phyloP scores from a whole-genome alignment of 2,113 vertebrate species.

The Anser brachyrhynchus region DNA sequence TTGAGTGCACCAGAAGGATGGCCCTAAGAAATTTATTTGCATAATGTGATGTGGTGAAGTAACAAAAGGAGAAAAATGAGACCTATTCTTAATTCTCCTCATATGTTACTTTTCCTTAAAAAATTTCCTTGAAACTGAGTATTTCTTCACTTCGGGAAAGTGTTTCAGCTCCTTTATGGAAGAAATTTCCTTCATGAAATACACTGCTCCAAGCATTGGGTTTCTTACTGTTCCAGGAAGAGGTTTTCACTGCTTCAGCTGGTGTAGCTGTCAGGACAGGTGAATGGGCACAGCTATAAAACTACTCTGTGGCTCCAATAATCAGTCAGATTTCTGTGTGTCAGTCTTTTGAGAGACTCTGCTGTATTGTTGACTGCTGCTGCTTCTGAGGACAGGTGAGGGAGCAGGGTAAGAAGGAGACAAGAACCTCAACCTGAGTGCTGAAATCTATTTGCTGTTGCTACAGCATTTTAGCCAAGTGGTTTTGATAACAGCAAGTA shows the following conservation, averaged over 20 bases:
- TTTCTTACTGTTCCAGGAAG: background rate
- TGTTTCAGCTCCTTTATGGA: background rate
- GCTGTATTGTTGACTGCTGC: background rate
- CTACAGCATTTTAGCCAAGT: background rate
- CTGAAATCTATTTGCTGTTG: background rate
- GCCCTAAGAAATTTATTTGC: background rate
- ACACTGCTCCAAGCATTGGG: too few relatives aligned
- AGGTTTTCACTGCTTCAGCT: background rate
- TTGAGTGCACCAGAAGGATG: background rate
- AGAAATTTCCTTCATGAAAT: too few relatives aligned
- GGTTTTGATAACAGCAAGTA: background rate
- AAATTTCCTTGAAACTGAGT: background rate
- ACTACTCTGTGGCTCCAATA: rapidly evolving
- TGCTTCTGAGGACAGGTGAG: background rate
- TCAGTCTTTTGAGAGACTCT: background rate
- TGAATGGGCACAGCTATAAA: background rate
- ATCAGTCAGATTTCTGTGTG: background rate
- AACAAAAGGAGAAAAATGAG: background rate
- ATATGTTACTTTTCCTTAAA: background rate
- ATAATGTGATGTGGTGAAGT: background rate
- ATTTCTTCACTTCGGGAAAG: background rate
- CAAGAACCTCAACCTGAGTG: background rate
- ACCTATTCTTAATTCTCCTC: background rate
- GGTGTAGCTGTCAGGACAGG: background rate
- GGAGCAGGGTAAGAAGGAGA: background rate